Percentiles rank a stretch among this genome's conserved stretches.
phyloP scores from a whole-genome alignment of 1,140 invertebrate species.

The Andrena cerasifolii region DNA sequence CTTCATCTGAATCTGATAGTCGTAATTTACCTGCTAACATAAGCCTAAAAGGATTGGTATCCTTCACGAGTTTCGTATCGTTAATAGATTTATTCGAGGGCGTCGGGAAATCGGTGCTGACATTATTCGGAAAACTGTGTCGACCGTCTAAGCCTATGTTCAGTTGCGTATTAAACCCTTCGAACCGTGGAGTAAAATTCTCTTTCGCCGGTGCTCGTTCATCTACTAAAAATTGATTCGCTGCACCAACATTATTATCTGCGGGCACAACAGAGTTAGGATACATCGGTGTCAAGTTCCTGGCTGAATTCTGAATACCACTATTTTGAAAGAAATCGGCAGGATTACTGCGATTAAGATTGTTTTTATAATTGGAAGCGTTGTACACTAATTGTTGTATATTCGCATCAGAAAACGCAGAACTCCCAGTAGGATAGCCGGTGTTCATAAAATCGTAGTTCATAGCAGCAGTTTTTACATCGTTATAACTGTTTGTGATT shows the following conservation, averaged over 20 bases:
- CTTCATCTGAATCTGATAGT: neutral
- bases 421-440: neutral
- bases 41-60: slow-evolving; percentile 58
- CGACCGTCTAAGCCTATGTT: neutral
- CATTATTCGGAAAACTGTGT: neutral
- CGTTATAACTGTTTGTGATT: neutral
- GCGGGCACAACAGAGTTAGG: neutral
- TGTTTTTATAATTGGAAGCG: neutral
- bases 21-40: neutral
- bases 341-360: neutral
- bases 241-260: neutral
- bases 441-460: neutral
- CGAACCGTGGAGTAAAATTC: neutral
- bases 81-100: neutral
- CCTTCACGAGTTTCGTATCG: neutral
- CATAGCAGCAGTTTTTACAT: neutral
- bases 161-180: neutral
- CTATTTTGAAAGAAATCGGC: neutral
- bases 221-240: neutral
- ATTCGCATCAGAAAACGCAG: neutral
- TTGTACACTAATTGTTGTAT: neutral
- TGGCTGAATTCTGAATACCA: neutral
- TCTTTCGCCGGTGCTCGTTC: no score
- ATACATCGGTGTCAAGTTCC: neutral
- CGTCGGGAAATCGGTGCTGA: neutral